Percentiles rank a stretch among this genome's conserved stretches.
Evolutionary conservation across 1,140 invertebrate genomes (phyloP).

Genomic region (Bombus breviceps): DNA sequence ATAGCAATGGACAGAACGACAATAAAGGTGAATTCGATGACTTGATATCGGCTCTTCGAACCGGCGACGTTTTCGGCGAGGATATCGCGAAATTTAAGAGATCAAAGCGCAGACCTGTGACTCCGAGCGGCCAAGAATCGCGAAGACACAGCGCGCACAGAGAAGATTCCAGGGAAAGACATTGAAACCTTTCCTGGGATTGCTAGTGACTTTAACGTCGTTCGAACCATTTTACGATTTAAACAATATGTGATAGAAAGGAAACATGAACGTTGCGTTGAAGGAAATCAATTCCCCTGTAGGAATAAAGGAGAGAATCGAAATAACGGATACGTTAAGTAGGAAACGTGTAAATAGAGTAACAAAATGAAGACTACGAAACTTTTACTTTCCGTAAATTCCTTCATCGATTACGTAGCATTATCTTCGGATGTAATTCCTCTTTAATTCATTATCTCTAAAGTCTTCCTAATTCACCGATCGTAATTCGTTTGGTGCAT

Average conservation of each 20-base stretch:
- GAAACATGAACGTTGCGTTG: neutral
- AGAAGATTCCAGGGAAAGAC: slow-evolving; percentile 88
- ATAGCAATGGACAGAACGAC: slow-evolving; percentile 83
- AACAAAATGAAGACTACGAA: neutral
- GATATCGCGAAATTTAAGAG: slow-evolving; percentile 96
- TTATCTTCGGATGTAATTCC: slow-evolving; percentile 10
- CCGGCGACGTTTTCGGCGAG: slow-evolving; percentile 98
- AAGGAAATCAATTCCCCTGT: neutral
- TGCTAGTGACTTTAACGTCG: neutral
- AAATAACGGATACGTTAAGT: neutral
- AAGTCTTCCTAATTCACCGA: slow-evolving; percentile 40
- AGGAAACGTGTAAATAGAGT: slow-evolving; percentile 33
- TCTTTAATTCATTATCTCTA: slow-evolving; percentile 11
- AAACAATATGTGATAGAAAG: slow-evolving; percentile 4
- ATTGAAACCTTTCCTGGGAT: slow-evolving; percentile 53
- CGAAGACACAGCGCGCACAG: slow-evolving; percentile 85
- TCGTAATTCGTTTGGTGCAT: neutral
- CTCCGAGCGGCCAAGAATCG: slow-evolving; percentile 85
- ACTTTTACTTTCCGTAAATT: slow-evolving; percentile 16
- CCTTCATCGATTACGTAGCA: slow-evolving; percentile 32
- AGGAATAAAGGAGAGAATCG: neutral
- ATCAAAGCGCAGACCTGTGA: slow-evolving; percentile 86
- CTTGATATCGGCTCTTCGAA: slow-evolving; percentile 96
- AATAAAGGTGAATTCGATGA: slow-evolving; percentile 98
- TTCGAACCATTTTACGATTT: neutral